A percentile compares a stretch with the other conserved stretches of the same genome.
phyloP scores from a whole-genome alignment of 2,888 invertebrate species.

The Drosophila pseudotalamancana region DNA sequence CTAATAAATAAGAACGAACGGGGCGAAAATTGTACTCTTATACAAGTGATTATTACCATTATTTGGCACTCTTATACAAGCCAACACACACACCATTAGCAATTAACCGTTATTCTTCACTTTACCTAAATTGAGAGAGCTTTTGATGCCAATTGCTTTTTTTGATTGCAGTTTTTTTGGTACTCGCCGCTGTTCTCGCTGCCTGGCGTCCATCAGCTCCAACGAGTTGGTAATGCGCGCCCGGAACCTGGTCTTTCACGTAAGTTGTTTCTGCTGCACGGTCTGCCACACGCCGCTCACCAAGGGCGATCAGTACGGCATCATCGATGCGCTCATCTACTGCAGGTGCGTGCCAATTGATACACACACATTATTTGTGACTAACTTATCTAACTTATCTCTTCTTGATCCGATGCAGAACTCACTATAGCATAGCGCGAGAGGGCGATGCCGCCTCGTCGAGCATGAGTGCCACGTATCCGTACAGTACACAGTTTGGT shows the following conservation, averaged over 20 bases:
- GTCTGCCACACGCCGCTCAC: slow-evolving; percentile 93
- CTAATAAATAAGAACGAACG: no score
- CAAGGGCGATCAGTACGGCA: slow-evolving; percentile 97
- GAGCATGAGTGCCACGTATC: slow-evolving; percentile 85
- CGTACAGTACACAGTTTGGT: slow-evolving; percentile 85
- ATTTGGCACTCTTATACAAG: no score
- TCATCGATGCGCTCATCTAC: slow-evolving; percentile 94
- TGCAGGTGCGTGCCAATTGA: slow-evolving; percentile 87
- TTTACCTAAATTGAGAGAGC: not conserved
- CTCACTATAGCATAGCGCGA: slow-evolving; percentile 84
- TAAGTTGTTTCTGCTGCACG: slow-evolving; percentile 97
- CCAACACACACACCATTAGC: no score
- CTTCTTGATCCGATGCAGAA: slow-evolving; percentile 58
- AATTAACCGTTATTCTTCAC: no score
- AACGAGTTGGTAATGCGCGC: slow-evolving; percentile 98
- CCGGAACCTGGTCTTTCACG: slow-evolving; percentile 96
- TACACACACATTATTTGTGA: not conserved
- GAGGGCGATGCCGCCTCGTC: slow-evolving; percentile 82
- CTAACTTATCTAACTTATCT: not conserved
- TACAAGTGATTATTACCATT: no score
- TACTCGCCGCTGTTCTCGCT: slow-evolving; percentile 94
- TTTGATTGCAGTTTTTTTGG: slow-evolving; percentile 92
- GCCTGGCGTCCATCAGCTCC: slow-evolving; percentile 94
- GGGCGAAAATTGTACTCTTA: no score
- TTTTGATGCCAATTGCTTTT: not conserved